Evolutionary conservation across 2,797 vertebrate species (phyloP), one percentile per base, ranked within the genome.

Genomic region (Chiloscyllium punctatum): DNA sequence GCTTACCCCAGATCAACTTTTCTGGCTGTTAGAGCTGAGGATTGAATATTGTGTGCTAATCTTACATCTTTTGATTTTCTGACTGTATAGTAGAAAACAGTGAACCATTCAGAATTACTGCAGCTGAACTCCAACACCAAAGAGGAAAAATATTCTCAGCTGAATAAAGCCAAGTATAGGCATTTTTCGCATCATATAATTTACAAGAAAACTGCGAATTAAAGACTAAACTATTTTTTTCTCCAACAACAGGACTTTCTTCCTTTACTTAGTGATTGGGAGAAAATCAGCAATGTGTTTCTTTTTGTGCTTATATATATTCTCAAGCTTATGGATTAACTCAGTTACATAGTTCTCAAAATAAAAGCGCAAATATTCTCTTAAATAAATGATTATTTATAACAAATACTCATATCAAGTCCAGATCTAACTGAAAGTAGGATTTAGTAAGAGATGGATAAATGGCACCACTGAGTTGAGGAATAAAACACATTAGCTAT

Each of bases 121-220:
- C 1, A 62, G 66, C 33, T 37, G 11, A 33, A 66, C 57, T 30
- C 16, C 33, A n/a, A 66, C 30, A 66, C 62, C 23, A 91, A n/a
- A 68, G 27, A n/a, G 27, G 37, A 69, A 92, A 42, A 42, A 69
- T 92, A 69, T 66, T 92, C 16, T 84, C 82, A 84, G 42, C 37
- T n/a, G 33, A 91, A 37, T 91, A n/a, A 91, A 91, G 66, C 21
- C 30, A 66, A 37, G 57, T 57, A n/a, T 8, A 91, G 33, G 18
- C 88, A 91, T 68, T 68, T 33, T 92, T 42, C 66, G 21, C n/a
- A 23, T 69, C n/a, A 69, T 69, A 21, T 69, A 21, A 69, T 69
- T 92, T 92, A 42, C 21, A 92, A 69, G n/a, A 92, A 90, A 92
- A 69, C n/a, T 42, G 88, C 33, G 62, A 42, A 23, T 92, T 92